Evolutionary conservation across 2,888 invertebrate genomes (phyloP).

Genomic region (Cremastinae sp.): DNA sequence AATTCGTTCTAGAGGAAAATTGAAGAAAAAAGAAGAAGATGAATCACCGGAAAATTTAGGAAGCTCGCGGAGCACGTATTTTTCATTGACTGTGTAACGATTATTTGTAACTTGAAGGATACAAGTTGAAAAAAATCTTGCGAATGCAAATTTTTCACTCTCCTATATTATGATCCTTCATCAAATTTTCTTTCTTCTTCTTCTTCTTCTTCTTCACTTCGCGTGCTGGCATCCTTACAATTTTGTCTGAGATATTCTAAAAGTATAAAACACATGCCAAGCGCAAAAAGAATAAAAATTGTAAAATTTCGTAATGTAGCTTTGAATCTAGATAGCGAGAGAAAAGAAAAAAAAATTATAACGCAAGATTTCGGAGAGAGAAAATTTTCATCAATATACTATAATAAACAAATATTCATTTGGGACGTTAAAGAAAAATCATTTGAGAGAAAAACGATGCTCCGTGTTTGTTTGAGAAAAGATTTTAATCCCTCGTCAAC

Average conservation of each 20-base stretch:
- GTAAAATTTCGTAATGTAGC: conserved; percentile 8
- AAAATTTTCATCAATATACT: not conserved
- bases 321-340: conserved; percentile 21
- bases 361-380: not conserved
- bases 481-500: no score
- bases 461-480: no score
- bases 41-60: not conserved
- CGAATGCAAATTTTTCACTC: conserved; percentile 2
- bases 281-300: no score
- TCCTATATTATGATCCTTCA: not conserved
- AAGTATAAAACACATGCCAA: not conserved
- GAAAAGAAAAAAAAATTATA: conserved; percentile 11
- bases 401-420: not conserved
- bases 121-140: not conserved
- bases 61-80: conserved; percentile 27
- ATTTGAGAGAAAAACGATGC: conserved; percentile 11
- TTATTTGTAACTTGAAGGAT: not conserved
- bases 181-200: conserved; percentile 18
- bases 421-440: conserved; percentile 29
- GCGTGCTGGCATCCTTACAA: conserved; percentile 39
- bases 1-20: conserved; percentile 14
- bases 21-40: not conserved
- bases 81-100: conserved; percentile 28
- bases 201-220: not conserved
- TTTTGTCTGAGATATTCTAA: conserved; percentile 38